phyloP scores from a whole-genome alignment of 2,888 invertebrate genomes.

The Hesperia comma region DNA sequence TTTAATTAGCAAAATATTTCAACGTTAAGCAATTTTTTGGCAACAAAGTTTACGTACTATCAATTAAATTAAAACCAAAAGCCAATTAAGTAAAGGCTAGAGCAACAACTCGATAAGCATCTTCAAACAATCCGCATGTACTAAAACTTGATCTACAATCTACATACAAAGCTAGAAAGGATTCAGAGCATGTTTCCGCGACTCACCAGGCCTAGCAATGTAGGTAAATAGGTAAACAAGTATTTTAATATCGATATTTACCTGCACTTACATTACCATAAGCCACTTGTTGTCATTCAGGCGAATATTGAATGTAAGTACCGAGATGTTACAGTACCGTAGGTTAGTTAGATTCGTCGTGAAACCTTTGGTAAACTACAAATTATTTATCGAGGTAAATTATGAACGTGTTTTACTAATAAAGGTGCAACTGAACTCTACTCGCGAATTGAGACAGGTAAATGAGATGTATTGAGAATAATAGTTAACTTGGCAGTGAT shows the following conservation, averaged over 20 bases:
- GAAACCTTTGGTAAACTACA: too few species aligned
- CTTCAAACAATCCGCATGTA: not conserved
- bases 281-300: constrained; percentile 37
- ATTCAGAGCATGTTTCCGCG: constrained; percentile 24
- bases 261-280: constrained; percentile 35
- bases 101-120: constrained; percentile 9
- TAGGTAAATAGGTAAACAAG: constrained; percentile 33
- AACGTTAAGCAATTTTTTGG: not conserved
- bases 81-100: constrained; percentile 3
- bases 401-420: constrained; percentile 11
- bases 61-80: constrained; percentile 10
- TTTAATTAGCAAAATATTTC: too few species aligned
- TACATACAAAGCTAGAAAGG: constrained; percentile 15
- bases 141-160: constrained; percentile 5
- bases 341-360: constrained; percentile 4
- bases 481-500: not conserved
- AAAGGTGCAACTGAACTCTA: not conserved
- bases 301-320: not conserved
- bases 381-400: not conserved
- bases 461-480: constrained; percentile 2
- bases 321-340: constrained; percentile 11
- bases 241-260: constrained; percentile 32
- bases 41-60: too few species aligned
- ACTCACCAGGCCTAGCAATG: constrained; percentile 20
- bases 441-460: not conserved